Evolutionary conservation across 2,888 invertebrate genomes (phyloP).

Genomic region (Amorpha juglandis): DNA sequence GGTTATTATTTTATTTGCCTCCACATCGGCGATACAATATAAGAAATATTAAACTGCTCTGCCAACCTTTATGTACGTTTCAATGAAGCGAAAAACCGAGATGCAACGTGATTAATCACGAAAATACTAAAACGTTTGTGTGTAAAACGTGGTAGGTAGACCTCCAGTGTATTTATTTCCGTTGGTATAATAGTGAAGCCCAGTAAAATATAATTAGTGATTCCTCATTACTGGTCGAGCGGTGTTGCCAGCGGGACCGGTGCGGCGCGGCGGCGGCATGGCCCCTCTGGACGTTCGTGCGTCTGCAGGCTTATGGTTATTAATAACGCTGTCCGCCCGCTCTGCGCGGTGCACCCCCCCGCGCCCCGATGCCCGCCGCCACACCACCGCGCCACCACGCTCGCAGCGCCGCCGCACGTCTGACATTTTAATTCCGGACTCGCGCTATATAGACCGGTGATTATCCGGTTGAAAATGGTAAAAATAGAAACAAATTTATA

Average conservation of each 20-base stretch:
- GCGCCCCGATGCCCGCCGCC: constrained; percentile 65
- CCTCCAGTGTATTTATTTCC: constrained; percentile 59
- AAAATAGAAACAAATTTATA: too few species aligned
- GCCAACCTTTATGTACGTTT: background rate
- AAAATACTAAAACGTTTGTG: constrained; percentile 5
- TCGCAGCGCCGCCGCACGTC: constrained; percentile 73
- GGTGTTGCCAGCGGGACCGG: constrained; percentile 47
- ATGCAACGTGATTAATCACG: constrained; percentile 42
- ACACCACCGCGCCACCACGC: constrained; percentile 50
- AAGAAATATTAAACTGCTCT: background rate
- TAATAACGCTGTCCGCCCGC: constrained; percentile 77
- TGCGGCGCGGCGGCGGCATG: constrained; percentile 57
- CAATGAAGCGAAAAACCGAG: background rate
- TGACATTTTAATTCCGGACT: constrained; percentile 83
- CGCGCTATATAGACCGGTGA: too few species aligned
- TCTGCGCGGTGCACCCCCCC: constrained; percentile 51
- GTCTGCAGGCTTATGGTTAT: constrained; percentile 85
- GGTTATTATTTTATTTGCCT: constrained; percentile 68
- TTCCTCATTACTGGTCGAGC: constrained; percentile 82
- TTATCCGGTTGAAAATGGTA: too few species aligned
- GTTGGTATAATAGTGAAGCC: constrained; percentile 76
- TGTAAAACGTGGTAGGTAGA: constrained; percentile 6
- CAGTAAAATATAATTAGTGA: constrained; percentile 84
- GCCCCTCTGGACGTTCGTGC: constrained; percentile 85
- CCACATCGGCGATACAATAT: constrained; percentile 42